Conservation (phyloP, 2,888 invertebrate species). For the Cheiracanthium punctorium region DNA sequence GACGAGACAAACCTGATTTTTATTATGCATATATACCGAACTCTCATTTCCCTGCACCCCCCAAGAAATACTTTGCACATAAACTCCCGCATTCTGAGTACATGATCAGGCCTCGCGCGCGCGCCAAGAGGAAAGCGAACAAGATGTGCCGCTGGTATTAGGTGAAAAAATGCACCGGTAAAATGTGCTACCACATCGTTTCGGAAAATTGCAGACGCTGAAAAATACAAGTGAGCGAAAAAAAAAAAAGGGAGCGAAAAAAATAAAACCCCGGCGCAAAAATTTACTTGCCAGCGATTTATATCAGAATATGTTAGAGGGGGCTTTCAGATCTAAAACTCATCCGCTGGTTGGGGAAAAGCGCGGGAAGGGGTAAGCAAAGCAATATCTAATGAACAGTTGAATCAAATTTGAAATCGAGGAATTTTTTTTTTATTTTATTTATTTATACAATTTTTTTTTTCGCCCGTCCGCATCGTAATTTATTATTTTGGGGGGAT, state of each 20-base stretch:
- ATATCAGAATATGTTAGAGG: constrained; percentile 64
- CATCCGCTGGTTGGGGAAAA: constrained; percentile 23
- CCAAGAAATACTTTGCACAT: not conserved
- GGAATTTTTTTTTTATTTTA: constrained; percentile 57
- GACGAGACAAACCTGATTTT: not conserved
- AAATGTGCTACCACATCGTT: constrained; percentile 48
- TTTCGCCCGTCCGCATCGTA: constrained; percentile 56
- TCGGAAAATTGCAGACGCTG: constrained; percentile 44
- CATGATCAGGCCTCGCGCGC: not conserved
- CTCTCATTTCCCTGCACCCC: not conserved
- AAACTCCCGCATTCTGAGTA: not conserved
- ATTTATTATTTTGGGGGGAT: constrained; percentile 66
- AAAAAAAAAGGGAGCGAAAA: constrained; percentile 20
- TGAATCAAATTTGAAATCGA: constrained; percentile 69
- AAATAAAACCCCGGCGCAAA: constrained; percentile 1
- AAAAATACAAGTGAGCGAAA: constrained; percentile 32
- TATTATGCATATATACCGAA: not conserved
- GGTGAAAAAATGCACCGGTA: constrained; percentile 54
- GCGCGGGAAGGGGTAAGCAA: constrained; percentile 25
- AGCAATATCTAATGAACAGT: constrained; percentile 69
- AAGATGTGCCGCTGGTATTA: constrained; percentile 18
- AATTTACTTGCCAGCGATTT: constrained; percentile 57
- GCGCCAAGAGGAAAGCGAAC: not conserved
- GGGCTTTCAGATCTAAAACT: constrained; percentile 67
- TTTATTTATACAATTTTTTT: constrained; percentile 67